Evolutionary conservation across 2,797 vertebrate species (phyloP), one percentile per base, ranked within the genome.

Genomic region (Diceros bicornis): DNA sequence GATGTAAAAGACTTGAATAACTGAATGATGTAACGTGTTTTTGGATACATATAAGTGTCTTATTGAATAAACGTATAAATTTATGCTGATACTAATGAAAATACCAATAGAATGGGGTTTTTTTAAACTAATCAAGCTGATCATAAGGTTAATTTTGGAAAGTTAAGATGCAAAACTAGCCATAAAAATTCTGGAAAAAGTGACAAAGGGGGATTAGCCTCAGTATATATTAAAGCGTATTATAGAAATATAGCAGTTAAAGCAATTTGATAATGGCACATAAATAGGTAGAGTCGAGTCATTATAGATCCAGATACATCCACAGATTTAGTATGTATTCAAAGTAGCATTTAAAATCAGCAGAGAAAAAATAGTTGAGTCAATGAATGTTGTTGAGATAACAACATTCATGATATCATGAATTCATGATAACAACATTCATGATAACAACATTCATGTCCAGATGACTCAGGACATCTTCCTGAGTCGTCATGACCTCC

Each of bases 151-250:
- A 61, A n/a, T 75, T 7, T 91, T 34, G 59, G 55, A 81, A 75
- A 47, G 12, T 59, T 90, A 61, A 66, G 32, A 41, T 89, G 32
- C 11, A 71, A 79, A 90, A 84, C 34, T n/a, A 57, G 32, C 20
- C n/a, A 81, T 91, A 87, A 81, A 74, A 82, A 68, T 61, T 50
- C 32, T 88, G 83, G 5, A 66, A 87, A 57, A 92, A 78, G 25
- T 91, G 27, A 64, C 18, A 32, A n/a, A 68, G 18, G 18, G 41
- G 7, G 7, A 32, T 87, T 86, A 55, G 10, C 29, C 3, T n/a
- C 0, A 6, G 50, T 52, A 64, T 64, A 32, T 64, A 29, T 64
- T 83, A 91, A 74, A 74, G 47, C 57, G 52, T 72, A 1, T 32
- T 75, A 55, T 66, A 71, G 25, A 89, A 66, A 72, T 79, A 44